phyloP scores from a whole-genome alignment of 2,113 vertebrate species.

The Boleophthalmus pectinirostris region DNA sequence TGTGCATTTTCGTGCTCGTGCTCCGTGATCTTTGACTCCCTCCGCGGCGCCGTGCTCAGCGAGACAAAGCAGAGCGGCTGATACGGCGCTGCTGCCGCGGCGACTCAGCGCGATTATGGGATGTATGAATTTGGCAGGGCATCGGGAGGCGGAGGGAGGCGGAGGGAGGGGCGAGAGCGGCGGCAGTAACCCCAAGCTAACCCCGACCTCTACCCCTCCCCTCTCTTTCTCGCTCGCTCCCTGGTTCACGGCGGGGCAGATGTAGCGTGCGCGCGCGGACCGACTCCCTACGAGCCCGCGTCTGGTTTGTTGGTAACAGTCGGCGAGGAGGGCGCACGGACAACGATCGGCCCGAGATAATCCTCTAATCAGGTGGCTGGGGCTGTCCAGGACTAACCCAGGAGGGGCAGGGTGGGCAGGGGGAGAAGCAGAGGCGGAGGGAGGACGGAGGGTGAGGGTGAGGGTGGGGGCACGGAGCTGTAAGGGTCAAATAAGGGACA shows the following conservation, averaged over 20 bases:
- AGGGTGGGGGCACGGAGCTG: slow-evolving; percentile 44
- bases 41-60: slow-evolving; percentile 40
- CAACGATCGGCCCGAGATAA: slow-evolving; percentile 74
- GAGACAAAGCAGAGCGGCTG: slow-evolving; percentile 57
- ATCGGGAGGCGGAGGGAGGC: slow-evolving; percentile 44
- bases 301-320: slow-evolving; percentile 53
- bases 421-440: slow-evolving; percentile 27
- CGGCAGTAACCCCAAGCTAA: slow-evolving; percentile 47
- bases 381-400: slow-evolving; percentile 65
- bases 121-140: slow-evolving; percentile 69
- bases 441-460: too few species aligned
- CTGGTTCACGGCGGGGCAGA: slow-evolving; percentile 27
- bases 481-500: slow-evolving; percentile 79
- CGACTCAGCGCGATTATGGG: slow-evolving; percentile 60
- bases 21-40: slow-evolving; percentile 45
- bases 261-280: not conserved
- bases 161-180: slow-evolving; percentile 26
- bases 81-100: slow-evolving; percentile 60
- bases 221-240: too few species aligned
- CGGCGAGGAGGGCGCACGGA: slow-evolving; percentile 64
- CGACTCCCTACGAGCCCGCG: slow-evolving; percentile 60
- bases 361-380: slow-evolving; percentile 78
- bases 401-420: slow-evolving; percentile 53
- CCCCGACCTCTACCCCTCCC: slow-evolving; percentile 35
- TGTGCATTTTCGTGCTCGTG: slow-evolving; percentile 25